These are phyloP conservation scores for Pteropus rufus DNA, from an alignment of 2,797 vertebrate species.

Conservation along the genomic window DNA sequence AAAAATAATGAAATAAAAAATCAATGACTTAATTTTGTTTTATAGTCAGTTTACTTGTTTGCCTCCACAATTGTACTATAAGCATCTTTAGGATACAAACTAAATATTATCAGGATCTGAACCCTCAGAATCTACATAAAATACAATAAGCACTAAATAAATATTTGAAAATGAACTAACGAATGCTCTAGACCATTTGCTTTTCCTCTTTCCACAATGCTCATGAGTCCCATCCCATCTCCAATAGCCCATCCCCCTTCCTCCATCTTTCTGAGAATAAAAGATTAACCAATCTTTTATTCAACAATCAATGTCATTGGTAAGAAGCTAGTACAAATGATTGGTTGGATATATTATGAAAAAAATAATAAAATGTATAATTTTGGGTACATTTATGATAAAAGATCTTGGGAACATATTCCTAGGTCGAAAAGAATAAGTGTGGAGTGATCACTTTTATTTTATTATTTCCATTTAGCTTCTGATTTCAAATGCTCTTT, in stretches of 20 bases:
- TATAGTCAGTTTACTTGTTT: background rate
- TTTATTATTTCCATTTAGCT: conserved; percentile 44
- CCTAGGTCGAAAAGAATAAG: background rate
- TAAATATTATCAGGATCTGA: conserved; percentile 24
- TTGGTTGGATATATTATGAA: background rate
- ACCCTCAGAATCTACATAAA: background rate
- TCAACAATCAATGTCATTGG: background rate
- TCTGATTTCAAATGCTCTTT: conserved; percentile 44
- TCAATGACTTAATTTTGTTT: background rate
- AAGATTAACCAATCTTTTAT: background rate
- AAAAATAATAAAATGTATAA: background rate
- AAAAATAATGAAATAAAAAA: background rate
- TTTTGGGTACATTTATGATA: background rate
- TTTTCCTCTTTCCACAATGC: background rate
- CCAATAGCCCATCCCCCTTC: background rate
- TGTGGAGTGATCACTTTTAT: background rate
- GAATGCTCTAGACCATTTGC: background rate
- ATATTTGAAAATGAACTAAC: background rate
- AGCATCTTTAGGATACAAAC: conserved; percentile 31
- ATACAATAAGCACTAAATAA: background rate
- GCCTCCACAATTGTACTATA: background rate
- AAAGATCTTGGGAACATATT: background rate
- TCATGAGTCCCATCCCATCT: background rate
- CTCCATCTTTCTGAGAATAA: background rate
- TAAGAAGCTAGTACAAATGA: conserved; percentile 6